Evolutionary conservation across 2,888 invertebrate species (phyloP), one percentile per base, ranked within the genome.

Genomic region (Zonitis immaculata): DNA sequence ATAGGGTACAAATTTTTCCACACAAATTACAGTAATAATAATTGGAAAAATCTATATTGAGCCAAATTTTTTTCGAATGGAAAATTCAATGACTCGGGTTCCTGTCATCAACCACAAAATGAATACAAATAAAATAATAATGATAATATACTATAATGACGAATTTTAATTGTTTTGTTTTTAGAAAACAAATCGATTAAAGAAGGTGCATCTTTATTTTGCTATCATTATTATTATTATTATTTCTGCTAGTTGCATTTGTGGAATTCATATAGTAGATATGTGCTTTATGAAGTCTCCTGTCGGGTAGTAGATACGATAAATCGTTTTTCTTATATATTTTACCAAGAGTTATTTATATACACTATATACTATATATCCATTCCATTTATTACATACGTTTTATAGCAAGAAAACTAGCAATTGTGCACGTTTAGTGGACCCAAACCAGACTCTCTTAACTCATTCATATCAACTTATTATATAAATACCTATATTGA

Each of bases 221-320:
- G n/a, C 9, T 25, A 20, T 9, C 2, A 20, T 44, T 30, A 9
- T 35, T 22, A n/a, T 25, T 18, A 6, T 20, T 20, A 8, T 43
- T 8, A 14, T 20, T 44, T 11, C 35, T 35, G 32, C 35, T 12
- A 25, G 35, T 30, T 28, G 26, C 47, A 27, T 46, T n/a, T 22
- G 30, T 46, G 32, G 30, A 20, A 46, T 47, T 47, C 25, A 30
- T 25, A n/a, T 32, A 35, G 25, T n/a, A n/a, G n/a, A n/a, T n/a
- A 25, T 47, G 48, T 48, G 48, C 27, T 42, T 48, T 48, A 48
- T 48, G 48, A 48, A 42, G 48, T 48, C 48, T 42, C 48, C 48
- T 48, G 48, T 48, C 48, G 42, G 42, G 48, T 26, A n/a, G 16
- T 7, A 26, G 16, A 32, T 42, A 20, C 30, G 27, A 28, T 48